These are phyloP conservation scores for Pristionchus fissidentatus DNA, from an alignment of 2,888 invertebrate species.

Conservation along the genomic window DNA sequence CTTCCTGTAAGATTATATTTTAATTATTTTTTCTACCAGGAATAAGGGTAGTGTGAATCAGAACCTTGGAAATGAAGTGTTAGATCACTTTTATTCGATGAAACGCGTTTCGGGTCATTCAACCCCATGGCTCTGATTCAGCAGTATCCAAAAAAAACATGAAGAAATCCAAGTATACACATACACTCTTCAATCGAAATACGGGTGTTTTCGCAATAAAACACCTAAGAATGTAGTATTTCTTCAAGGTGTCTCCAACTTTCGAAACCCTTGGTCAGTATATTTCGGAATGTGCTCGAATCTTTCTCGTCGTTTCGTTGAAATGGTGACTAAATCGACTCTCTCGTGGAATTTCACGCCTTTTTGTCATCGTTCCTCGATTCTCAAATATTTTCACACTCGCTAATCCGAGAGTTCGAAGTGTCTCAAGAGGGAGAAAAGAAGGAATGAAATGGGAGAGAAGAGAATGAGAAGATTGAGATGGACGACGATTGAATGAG, in stretches of 20 bases:
- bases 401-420: not conserved
- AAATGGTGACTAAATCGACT: constrained; percentile 18
- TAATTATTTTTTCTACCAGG: not conserved
- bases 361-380: constrained; percentile 25
- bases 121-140: too few species aligned
- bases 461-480: not conserved
- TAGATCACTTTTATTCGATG: not conserved
- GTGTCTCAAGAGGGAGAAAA: not conserved
- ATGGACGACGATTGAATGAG: too few species aligned
- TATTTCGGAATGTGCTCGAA: too few species aligned
- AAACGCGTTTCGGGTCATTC: not conserved
- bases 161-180: too few species aligned
- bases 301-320: too few species aligned
- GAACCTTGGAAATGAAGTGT: not conserved
- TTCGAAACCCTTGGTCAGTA: too few species aligned
- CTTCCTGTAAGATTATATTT: constrained; percentile 3
- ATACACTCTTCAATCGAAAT: too few species aligned
- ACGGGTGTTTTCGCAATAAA: too few species aligned
- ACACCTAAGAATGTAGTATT: too few species aligned
- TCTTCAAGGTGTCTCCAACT: too few species aligned
- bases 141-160: too few species aligned
- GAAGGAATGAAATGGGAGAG: not conserved
- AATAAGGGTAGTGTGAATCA: too few species aligned
- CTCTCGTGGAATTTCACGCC: constrained; percentile 13
- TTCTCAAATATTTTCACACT: constrained; percentile 13